phyloP scores from a whole-genome alignment of 2,113 vertebrate genomes.

The Microtus pennsylvanicus region DNA sequence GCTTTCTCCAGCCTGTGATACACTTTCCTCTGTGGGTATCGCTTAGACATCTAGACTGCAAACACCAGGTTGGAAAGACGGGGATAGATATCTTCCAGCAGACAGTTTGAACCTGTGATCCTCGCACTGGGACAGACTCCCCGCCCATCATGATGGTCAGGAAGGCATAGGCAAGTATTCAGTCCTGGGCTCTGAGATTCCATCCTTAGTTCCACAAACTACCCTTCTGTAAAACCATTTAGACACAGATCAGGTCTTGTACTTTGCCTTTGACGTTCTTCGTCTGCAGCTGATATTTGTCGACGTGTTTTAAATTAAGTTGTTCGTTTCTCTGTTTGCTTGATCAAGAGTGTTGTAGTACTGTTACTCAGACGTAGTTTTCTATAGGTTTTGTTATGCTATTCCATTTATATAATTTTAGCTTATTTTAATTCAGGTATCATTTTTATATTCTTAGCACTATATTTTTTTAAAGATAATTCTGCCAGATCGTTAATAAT shows the following conservation, averaged over 20 bases:
- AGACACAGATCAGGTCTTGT: not conserved
- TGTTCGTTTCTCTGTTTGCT: not conserved
- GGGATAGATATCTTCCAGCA: not conserved
- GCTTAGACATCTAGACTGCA: not conserved
- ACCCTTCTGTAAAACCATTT: not conserved
- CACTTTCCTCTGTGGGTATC: not conserved
- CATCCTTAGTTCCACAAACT: not conserved
- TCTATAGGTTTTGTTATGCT: not conserved
- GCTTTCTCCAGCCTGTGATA: not conserved
- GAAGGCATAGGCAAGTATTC: no score
- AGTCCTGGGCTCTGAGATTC: not conserved
- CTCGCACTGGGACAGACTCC: not conserved
- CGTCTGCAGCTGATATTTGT: not conserved
- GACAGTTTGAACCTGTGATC: not conserved
- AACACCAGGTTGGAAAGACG: not conserved
- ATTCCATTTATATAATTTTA: not conserved
- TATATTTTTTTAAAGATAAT: not conserved
- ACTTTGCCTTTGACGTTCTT: not conserved
- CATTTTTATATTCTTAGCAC: not conserved
- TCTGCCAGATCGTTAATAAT: not conserved
- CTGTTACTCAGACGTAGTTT: constrained; percentile 2
- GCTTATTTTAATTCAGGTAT: not conserved
- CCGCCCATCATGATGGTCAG: not conserved
- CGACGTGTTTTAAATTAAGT: not conserved
- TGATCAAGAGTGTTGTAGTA: not conserved